Evolutionary conservation across 2,888 invertebrate genomes (phyloP).

Genomic region (Platycheirus rosarum): DNA sequence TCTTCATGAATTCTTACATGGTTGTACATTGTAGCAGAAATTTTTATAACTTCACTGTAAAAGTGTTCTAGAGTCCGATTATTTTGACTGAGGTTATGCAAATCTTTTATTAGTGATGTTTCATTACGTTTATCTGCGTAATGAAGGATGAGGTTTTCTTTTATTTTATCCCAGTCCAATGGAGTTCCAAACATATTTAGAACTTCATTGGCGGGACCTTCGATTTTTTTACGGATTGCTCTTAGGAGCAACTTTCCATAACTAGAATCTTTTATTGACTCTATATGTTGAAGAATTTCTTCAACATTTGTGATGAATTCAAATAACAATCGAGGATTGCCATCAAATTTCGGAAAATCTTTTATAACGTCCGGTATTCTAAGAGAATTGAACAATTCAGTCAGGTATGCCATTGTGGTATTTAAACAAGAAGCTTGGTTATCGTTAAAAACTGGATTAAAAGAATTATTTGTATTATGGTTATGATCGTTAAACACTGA

Average conservation of each 20-base stretch:
- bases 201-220: not conserved
- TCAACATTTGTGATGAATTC: not conserved
- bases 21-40: not conserved
- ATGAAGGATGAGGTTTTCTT: too few species aligned
- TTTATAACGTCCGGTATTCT: not conserved
- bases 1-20: too few species aligned
- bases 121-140: too few species aligned
- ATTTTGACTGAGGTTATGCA: not conserved
- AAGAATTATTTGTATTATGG: too few species aligned
- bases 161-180: not conserved
- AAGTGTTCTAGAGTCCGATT: not conserved
- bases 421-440: too few species aligned
- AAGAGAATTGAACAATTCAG: not conserved
- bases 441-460: too few species aligned
- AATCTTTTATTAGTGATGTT: too few species aligned
- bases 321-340: not conserved
- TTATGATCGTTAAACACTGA: too few species aligned
- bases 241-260: not conserved
- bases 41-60: not conserved
- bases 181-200: not conserved
- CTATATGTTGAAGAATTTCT: not conserved
- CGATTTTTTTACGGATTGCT: not conserved
- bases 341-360: not conserved
- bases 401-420: too few species aligned
- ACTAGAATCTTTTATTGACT: not conserved